Evolutionary conservation across 2,113 vertebrate species (phyloP).

Genomic region (Tinamus guttatus): DNA sequence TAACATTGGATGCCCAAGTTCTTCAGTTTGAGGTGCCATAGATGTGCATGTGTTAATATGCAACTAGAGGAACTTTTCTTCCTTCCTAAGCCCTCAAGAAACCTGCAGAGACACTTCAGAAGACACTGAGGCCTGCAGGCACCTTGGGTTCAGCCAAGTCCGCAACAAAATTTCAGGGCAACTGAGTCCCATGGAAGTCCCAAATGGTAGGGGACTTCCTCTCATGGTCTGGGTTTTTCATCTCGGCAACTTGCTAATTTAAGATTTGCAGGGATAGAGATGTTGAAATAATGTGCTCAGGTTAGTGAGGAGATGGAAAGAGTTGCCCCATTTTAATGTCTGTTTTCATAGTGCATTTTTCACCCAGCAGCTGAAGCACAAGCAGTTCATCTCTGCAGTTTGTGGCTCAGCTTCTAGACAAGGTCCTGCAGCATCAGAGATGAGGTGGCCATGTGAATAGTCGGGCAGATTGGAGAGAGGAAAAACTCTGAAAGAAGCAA

Average conservation of each 20-base stretch:
- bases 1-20: background rate
- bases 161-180: background rate
- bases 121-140: background rate
- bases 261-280: background rate
- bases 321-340: fast-evolving
- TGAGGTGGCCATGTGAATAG: fast-evolving
- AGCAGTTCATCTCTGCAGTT: background rate
- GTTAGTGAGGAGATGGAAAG: background rate
- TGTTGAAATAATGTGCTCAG: background rate
- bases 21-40: background rate
- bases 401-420: background rate
- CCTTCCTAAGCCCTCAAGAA: background rate
- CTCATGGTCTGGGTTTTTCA: background rate
- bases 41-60: background rate
- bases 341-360: background rate
- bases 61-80: background rate
- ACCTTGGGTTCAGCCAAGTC: background rate
- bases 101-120: background rate
- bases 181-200: background rate
- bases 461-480: background rate
- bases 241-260: background rate
- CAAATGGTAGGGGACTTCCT: background rate
- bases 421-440: background rate
- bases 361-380: background rate
- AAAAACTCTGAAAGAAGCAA: background rate